A percentile compares a stretch with the other conserved stretches of the same genome.
These are phyloP conservation scores for Gopherus flavomarginatus DNA, from an alignment of 2,113 vertebrate species.

Conservation along the genomic window DNA sequence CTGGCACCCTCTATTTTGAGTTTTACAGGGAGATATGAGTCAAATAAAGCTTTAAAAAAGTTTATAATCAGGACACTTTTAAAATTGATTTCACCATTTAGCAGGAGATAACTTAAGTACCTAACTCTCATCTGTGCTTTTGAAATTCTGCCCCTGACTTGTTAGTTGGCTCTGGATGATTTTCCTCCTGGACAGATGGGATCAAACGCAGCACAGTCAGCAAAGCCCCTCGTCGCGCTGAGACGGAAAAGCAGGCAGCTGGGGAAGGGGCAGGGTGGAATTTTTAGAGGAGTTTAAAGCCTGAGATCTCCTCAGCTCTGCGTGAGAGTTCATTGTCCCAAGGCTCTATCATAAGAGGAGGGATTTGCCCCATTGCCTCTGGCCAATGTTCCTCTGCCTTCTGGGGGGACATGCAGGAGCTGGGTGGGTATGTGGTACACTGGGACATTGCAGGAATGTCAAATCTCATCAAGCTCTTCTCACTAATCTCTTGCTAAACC, in stretches of 20 bases:
- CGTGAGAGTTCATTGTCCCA: neutral
- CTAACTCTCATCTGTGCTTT: neutral
- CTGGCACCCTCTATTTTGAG: neutral
- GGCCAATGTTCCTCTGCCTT: neutral
- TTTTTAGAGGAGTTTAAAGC: neutral
- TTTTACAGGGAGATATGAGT: neutral
- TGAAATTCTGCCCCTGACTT: neutral
- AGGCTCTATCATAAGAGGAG: neutral
- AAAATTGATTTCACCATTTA: neutral
- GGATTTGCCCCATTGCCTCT: neutral
- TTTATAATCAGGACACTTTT: neutral
- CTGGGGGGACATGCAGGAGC: too few relatives aligned
- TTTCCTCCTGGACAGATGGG: neutral
- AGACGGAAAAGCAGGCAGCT: too few relatives aligned
- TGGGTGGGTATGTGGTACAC: neutral
- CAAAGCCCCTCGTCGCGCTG: neutral
- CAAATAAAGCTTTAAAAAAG: neutral
- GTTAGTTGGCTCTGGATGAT: neutral
- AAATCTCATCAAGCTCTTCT: neutral
- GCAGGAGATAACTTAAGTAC: too few relatives aligned
- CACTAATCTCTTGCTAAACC: neutral
- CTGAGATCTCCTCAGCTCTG: neutral
- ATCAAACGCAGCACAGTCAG: fast-evolving
- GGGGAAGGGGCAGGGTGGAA: neutral
- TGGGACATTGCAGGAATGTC: too few relatives aligned